Percentiles rank a stretch among this genome's conserved stretches.
Evolutionary conservation across 1,140 invertebrate genomes (phyloP).

Genomic region (Samia ricini): DNA sequence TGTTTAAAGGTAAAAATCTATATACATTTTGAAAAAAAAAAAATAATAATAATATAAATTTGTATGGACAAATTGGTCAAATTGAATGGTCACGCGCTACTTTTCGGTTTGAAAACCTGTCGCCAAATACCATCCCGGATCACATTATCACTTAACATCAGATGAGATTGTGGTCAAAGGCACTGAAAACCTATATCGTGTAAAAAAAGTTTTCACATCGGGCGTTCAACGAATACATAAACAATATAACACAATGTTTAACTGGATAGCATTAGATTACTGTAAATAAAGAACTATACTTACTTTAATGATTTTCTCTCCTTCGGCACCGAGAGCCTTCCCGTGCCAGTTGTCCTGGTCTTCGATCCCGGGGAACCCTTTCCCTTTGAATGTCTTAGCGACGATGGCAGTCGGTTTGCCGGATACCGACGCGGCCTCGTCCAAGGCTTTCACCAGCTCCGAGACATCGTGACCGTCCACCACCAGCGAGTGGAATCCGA

Average conservation of each 20-base stretch:
- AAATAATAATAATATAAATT: too few relatives aligned
- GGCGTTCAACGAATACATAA: too few relatives aligned
- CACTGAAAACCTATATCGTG: too few relatives aligned
- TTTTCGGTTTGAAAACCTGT: too few relatives aligned
- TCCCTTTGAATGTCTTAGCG: conserved; percentile 98
- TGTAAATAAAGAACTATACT: conserved; percentile 1
- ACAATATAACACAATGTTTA: not conserved
- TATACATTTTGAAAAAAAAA: too few relatives aligned
- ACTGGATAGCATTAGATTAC: not conserved
- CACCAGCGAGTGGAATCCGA: conserved; percentile 95
- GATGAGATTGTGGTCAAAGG: too few relatives aligned
- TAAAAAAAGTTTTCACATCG: too few relatives aligned
- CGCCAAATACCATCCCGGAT: too few relatives aligned
- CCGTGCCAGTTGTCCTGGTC: conserved; percentile 98
- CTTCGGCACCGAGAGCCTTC: conserved; percentile 93
- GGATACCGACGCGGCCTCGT: conserved; percentile 86
- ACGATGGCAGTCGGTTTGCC: conserved; percentile 95
- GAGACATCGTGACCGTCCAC: conserved; percentile 98
- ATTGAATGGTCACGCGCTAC: too few relatives aligned
- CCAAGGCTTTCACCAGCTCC: conserved; percentile 92
- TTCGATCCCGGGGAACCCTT: conserved; percentile 92
- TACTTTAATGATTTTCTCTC: conserved; percentile 86
- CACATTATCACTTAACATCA: too few relatives aligned
- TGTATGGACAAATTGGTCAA: too few relatives aligned
- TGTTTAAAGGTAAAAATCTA: too few relatives aligned